These are phyloP conservation scores for Rhodinocichla rosea DNA, from an alignment of 2,113 vertebrate species.

Conservation along the genomic window DNA sequence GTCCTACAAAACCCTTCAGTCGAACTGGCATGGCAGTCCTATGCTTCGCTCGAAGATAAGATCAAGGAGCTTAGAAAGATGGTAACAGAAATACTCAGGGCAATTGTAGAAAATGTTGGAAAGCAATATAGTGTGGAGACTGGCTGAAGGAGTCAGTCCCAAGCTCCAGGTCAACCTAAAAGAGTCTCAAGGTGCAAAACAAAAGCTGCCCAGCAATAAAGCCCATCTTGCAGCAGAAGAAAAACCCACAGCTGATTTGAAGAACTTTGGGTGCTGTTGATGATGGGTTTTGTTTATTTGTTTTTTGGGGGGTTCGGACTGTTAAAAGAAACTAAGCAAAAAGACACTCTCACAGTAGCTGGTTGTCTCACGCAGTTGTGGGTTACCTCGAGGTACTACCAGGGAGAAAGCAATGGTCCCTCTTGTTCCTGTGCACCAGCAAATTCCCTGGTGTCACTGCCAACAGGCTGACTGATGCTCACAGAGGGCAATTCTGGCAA, in stretches of 20 bases:
- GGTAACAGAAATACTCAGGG: neutral
- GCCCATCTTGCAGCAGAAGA: neutral
- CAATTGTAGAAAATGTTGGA: neutral
- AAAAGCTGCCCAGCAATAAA: neutral
- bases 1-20: neutral
- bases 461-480: neutral
- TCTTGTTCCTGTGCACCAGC: neutral
- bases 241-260: neutral
- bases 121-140: neutral
- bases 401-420: neutral
- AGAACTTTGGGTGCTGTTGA: neutral
- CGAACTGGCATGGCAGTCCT: neutral
- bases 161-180: neutral
- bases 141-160: neutral
- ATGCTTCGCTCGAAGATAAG: neutral
- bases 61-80: neutral
- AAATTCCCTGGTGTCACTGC: neutral
- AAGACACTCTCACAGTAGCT: neutral
- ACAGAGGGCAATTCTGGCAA: neutral
- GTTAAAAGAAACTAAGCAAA: neutral
- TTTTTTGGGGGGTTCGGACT: accelerated
- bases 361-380: neutral
- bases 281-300: neutral
- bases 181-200: neutral
- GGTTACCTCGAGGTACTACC: neutral